phyloP scores from a whole-genome alignment of 2,888 invertebrate species.

The Acanthosepion esculentum region DNA sequence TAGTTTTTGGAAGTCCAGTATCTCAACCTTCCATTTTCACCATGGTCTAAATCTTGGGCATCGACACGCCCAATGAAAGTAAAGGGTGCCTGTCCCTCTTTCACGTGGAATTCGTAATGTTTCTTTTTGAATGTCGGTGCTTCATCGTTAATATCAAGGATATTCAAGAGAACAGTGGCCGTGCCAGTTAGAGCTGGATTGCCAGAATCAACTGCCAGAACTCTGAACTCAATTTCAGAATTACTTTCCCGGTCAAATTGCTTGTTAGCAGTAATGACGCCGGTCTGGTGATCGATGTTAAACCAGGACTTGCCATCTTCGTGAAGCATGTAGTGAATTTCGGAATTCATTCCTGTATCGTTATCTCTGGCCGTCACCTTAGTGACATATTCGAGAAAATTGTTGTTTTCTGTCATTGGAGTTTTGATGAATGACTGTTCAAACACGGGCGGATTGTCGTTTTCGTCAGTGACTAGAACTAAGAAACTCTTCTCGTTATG shows the following conservation, averaged over 20 bases:
- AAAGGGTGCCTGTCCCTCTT: conserved; percentile 53
- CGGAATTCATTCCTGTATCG: conserved; percentile 57
- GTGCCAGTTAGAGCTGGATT: conserved; percentile 50
- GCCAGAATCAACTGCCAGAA: conserved; percentile 53
- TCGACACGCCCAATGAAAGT: conserved; percentile 53
- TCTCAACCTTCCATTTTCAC: conserved; percentile 42
- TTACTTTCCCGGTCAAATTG: conserved; percentile 61
- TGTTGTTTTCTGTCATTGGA: conserved; percentile 55
- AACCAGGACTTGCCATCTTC: conserved; percentile 53
- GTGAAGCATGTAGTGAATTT: conserved; percentile 55
- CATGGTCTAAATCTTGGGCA: conserved; percentile 53
- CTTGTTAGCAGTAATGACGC: conserved; percentile 57
- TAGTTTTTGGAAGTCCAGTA: conserved; percentile 47
- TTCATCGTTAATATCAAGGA: conserved; percentile 60
- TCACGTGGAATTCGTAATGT: conserved; percentile 48
- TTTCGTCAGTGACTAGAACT: conserved; percentile 56
- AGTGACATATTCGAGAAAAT: conserved; percentile 53
- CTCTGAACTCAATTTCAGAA: conserved; percentile 51
- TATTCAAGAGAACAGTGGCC: conserved; percentile 54
- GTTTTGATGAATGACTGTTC: conserved; percentile 50
- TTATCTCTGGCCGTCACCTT: conserved; percentile 58
- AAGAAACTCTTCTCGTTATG: conserved; percentile 53
- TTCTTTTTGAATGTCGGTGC: conserved; percentile 52
- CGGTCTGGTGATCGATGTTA: conserved; percentile 55
- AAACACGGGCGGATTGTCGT: conserved; percentile 59